phyloP scores from a whole-genome alignment of 2,797 vertebrate genomes.

The Scomberomorus guttatus region DNA sequence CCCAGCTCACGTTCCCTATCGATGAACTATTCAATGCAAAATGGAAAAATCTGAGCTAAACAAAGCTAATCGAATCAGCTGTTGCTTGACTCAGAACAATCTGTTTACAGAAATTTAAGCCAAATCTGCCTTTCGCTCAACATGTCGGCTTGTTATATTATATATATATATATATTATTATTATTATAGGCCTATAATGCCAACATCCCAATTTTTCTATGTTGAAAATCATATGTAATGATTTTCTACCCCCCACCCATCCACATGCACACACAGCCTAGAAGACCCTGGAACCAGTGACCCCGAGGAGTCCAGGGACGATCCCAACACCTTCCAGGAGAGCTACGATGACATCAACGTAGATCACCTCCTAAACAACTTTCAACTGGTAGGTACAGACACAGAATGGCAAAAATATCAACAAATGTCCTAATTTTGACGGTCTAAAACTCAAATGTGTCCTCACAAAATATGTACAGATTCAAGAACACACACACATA shows the following conservation, averaged over 20 bases:
- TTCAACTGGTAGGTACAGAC: constrained; percentile 88
- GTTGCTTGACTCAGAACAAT: background rate
- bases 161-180: no score
- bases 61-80: background rate
- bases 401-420: background rate
- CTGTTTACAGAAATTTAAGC: background rate
- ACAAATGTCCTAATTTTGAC: background rate
- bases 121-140: background rate
- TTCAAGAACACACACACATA: no score
- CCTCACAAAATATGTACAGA: background rate
- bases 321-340: constrained; percentile 88
- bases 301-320: constrained; percentile 87
- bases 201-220: no score
- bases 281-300: constrained; percentile 87
- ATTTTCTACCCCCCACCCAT: background rate
- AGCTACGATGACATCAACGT: constrained; percentile 88
- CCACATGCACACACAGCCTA: constrained; percentile 73
- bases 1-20: no score
- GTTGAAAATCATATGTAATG: background rate
- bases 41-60: background rate
- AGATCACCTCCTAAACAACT: constrained; percentile 88
- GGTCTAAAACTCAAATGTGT: background rate
- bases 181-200: no score
- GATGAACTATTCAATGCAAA: background rate
- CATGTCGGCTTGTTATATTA: no score